Base-by-base conservation (phyloP, 1,140 invertebrate species). In the Drosophila rufa region DNA sequence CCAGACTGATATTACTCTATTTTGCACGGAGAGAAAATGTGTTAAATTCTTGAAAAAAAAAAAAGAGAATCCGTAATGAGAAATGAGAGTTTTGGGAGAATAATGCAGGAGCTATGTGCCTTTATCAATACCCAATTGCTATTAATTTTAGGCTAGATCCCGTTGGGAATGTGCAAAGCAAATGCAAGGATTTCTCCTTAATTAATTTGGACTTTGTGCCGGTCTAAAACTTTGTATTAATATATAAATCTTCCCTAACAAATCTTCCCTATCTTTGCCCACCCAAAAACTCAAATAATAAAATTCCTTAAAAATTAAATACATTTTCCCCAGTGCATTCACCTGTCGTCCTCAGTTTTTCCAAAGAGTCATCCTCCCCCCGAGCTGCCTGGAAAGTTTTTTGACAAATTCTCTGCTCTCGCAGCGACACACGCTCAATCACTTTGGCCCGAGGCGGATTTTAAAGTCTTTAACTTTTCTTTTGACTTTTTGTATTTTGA, bases 381-480 rank as follows among this genome's bases (percentile, higher is more conserved):
- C 61, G 70, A 45, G 19, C 45, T 61, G 11, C 53, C 53, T n/a
- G 19, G 4, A 14, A 55, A 55, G 53, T 61, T 82, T 78, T 79
- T 76, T 82, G 76, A 78, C 77, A 80, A 83, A 83, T 80, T 89
- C 58, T 56, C 65, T 40, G 64, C 64, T 75, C 60, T 68, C 53
- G 56, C 55, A 65, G 68, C 77, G 75, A 81, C 80, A 84, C 85
- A 75, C 69, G 60, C 67, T 84, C 81, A 90, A 90, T 89, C 85
- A 90, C 86, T 90, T 81, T 90, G 70, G 58, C 79, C 69, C 59
- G 67, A 68, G 81, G 48, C 74, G 85, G 80, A 82, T 89, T 89
- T 89, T 90, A 85, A 89, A 89, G 85, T 90, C 85, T 85, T 89
- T 90, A 90, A 90, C 86, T 91, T 89, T 89, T 90, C 81, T 76